Base-by-base conservation (phyloP, 2,113 vertebrate species). In the Phaethornis superciliosus region DNA sequence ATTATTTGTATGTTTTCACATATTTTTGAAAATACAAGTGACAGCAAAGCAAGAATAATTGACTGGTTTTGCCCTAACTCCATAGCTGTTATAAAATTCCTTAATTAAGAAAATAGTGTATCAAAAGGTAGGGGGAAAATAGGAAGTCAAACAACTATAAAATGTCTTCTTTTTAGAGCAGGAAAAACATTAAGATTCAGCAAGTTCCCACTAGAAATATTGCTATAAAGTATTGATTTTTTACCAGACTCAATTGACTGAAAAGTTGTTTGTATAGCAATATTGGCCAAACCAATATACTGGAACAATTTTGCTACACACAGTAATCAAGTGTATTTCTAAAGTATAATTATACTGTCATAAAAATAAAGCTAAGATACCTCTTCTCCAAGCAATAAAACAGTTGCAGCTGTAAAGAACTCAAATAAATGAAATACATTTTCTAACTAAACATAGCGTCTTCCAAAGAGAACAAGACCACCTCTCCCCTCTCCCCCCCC, bases 241-340 rank as follows among this genome's bases (percentile, higher is more conserved):
- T 98, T 96, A 97, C 97, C 97, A 97, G 97, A 97, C 98, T 98
- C 98, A 99, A 99, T 99, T 99, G 99, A 98, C 98, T 99, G 99
- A 99, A 98, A 99, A 99, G 99, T 99, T 99, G 99, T 99, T 98
- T 99, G 98, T 98, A 98, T 99, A 99, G 98, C 99, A 98, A 98
- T 99, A 99, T 98, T 97, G 98, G 99, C 98, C 98, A 97, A 98
- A 96, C 98, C 98, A 98, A 98, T 98, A 98, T 97, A 98, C 97
- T 98, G 98, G 98, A 99, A 99, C 98, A 97, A 97, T 98, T 97
- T 91, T 97, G 96, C 96, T 97, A 96, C 95, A 97, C 95, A 89
- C 96, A 97, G 98, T 97, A 98, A 98, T 99, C 98, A 99, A 99
- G 98, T 98, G 97, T 97, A 98, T 98, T 99, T 99, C 98, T 99